Conservation (phyloP, 2,113 vertebrate species). For the Epinephelus fuscoguttatus region DNA sequence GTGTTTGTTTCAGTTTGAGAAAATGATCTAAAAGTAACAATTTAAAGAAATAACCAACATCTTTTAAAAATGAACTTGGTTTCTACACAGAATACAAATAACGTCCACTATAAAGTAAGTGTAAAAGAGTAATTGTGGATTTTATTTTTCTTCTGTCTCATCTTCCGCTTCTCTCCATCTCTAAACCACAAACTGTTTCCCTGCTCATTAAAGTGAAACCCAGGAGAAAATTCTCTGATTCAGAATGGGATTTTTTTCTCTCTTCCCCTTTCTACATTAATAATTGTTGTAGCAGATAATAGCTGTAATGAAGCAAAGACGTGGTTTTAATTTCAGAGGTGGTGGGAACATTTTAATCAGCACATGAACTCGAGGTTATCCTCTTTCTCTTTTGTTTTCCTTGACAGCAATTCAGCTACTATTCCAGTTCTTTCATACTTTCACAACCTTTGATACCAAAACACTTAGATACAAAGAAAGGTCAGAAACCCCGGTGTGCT, state of each 20-base stretch:
- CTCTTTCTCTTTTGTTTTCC: not conserved
- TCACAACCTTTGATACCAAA: not conserved
- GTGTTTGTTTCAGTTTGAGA: no score
- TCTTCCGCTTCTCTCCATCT: not conserved
- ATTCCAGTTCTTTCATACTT: not conserved
- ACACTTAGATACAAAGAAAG: not conserved
- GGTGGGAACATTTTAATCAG: constrained; percentile 26
- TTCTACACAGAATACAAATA: no score
- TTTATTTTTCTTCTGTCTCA: not conserved
- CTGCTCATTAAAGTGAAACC: not conserved
- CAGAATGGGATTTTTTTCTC: not conserved
- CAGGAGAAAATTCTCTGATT: not conserved
- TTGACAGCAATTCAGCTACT: not conserved
- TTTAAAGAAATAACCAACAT: no score
- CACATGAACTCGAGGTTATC: constrained; percentile 4
- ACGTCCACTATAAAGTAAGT: no score
- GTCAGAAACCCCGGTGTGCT: not conserved
- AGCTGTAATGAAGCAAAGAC: constrained; percentile 31
- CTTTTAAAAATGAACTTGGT: no score
- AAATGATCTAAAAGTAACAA: no score
- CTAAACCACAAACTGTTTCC: not conserved
- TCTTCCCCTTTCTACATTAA: not conserved
- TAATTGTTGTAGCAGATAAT: constrained; percentile 27
- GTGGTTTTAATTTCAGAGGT: constrained; percentile 20
- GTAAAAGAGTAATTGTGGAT: not conserved